These are phyloP conservation scores for Macrotus californicus DNA, from an alignment of 2,113 vertebrate genomes.

Conservation along the genomic window DNA sequence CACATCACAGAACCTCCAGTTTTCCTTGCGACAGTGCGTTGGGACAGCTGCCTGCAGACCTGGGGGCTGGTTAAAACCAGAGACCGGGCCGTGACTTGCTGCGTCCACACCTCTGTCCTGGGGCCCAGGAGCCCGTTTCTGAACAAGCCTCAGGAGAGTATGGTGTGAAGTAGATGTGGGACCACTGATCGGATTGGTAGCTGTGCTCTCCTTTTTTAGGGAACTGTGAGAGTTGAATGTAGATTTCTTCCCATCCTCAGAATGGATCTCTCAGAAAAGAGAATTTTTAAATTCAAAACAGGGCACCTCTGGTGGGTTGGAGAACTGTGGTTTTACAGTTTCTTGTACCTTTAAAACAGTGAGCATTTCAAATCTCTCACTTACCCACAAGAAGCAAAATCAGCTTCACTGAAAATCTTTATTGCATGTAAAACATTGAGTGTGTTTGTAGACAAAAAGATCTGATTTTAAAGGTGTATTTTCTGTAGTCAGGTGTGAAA, in stretches of 20 bases:
- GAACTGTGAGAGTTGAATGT: background rate
- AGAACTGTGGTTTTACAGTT: background rate
- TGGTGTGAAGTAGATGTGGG: background rate
- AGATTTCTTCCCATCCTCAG: background rate
- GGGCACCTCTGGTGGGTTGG: background rate
- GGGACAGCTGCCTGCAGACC: too few relatives aligned
- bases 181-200: background rate
- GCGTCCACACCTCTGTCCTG: fast-evolving
- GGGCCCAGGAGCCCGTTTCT: background rate
- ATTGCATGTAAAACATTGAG: background rate
- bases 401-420: background rate
- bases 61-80: background rate
- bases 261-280: background rate
- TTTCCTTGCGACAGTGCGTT: background rate
- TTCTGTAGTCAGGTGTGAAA: background rate
- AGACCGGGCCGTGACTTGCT: background rate
- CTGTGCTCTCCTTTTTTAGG: background rate
- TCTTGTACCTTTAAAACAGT: background rate
- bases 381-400: background rate
- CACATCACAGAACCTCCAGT: background rate
- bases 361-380: background rate
- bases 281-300: background rate
- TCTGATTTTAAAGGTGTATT: background rate
- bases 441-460: background rate
- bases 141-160: background rate